Evolutionary conservation across 2,888 invertebrate genomes (phyloP), one percentile per base, ranked within the genome.

Genomic region (Gryllus longicercus): DNA sequence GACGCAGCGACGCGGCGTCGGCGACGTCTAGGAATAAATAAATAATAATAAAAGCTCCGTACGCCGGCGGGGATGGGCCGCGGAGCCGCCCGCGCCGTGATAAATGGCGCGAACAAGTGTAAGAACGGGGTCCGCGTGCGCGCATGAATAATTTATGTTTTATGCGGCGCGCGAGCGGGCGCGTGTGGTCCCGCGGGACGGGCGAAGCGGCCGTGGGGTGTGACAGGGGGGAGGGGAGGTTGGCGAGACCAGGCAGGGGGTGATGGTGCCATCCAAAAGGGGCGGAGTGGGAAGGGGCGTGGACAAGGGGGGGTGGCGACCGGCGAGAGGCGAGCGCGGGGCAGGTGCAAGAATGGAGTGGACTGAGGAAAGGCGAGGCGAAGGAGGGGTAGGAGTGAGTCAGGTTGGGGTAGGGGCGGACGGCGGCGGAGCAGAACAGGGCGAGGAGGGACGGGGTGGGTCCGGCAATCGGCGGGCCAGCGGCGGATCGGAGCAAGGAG

Each of bases 61-160:
- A 8, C 38, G 38, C 38, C 8, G 38, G 8, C 38, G 38, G 38
- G 38, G 5, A 38, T 38, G 38, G 38, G 63, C 10, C 5, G 63
- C 4, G 63, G 63, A 4, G 5, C 63, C 63, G n/a, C 63, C 63
- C n/a, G 63, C n/a, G n/a, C 8, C 16, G 63, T 63, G 63, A 63
- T 63, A 63, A 63, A 63, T 63, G 63, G 63, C 63, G 63, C 14
- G 63, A 63, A 63, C 63, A 63, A 63, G 63, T 63, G 63, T 63
- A 63, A n/a, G 63, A 63, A 63, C 63, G 63, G n/a, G 63, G n/a
- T 14, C 63, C 63, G 63, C 63, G 63, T 63, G 63, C 63, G 63
- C 63, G 63, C 63, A 63, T 63, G 63, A 63, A 63, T 18, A 63
- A 63, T 63, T 14, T 63, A 63, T 63, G 63, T 63, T 63, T 63